phyloP scores from a whole-genome alignment of 2,888 invertebrate genomes.

The Polyploca ridens region DNA sequence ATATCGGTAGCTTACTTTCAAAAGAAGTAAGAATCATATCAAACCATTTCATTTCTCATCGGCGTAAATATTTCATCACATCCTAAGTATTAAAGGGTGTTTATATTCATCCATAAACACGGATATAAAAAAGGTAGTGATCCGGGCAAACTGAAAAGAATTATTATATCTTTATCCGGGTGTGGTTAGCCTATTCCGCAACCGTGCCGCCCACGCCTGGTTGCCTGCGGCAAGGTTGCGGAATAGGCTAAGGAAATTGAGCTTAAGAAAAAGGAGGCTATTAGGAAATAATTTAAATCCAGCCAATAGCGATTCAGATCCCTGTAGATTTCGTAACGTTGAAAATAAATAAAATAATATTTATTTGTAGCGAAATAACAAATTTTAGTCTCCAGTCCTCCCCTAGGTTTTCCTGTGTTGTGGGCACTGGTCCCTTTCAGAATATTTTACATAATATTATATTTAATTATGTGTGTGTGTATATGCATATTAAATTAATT shows the following conservation, averaged over 20 bases:
- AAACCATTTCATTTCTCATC: background rate
- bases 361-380: too few relatives aligned
- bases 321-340: background rate
- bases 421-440: too few relatives aligned
- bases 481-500: too few relatives aligned
- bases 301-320: background rate
- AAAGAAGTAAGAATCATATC: background rate
- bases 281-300: background rate
- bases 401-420: too few relatives aligned
- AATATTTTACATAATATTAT: too few relatives aligned
- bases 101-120: conserved; percentile 1
- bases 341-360: background rate
- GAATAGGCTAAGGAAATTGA: too few relatives aligned
- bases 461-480: too few relatives aligned
- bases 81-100: background rate
- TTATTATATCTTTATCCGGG: conserved; percentile 1
- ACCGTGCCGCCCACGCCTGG: background rate
- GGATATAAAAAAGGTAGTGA: background rate
- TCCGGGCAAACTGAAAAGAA: conserved; percentile 11
- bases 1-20: background rate
- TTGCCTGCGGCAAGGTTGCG: background rate
- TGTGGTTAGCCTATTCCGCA: background rate
- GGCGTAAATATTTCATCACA: background rate
- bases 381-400: too few relatives aligned
- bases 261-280: background rate